A percentile compares a stretch with the other conserved stretches of the same genome.
phyloP scores from a whole-genome alignment of 1,140 invertebrate genomes.

The Zaprionus davidi region DNA sequence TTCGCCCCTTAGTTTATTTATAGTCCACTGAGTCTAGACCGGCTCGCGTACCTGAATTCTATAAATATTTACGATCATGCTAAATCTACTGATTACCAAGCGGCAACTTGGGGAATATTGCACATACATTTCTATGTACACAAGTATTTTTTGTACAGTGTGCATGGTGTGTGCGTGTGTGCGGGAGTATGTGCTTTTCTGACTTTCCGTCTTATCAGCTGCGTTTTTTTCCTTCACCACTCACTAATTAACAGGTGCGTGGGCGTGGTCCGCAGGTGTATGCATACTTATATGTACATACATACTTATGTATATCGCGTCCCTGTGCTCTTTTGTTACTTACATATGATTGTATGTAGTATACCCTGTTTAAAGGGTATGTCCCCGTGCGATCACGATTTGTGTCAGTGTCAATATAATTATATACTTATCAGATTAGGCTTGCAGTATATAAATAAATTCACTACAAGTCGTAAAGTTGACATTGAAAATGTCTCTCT shows the following conservation, averaged over 20 bases:
- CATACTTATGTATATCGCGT: constrained; percentile 27
- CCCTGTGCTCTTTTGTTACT: constrained; percentile 37
- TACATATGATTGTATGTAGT: not conserved
- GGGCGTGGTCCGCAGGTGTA: constrained; percentile 16
- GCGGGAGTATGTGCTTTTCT: not conserved
- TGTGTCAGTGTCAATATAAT: constrained; percentile 5
- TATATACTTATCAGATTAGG: constrained; percentile 3
- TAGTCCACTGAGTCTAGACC: constrained; percentile 22
- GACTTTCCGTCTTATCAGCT: constrained; percentile 54
- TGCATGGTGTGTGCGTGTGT: constrained; percentile 8
- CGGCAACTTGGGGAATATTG: constrained; percentile 18
- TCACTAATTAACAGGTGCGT: constrained; percentile 37
- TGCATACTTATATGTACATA: constrained; percentile 4
- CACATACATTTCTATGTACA: constrained; percentile 8
- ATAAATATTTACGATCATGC: constrained; percentile 45
- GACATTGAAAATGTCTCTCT: constrained; percentile 2
- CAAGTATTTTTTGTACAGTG: constrained; percentile 25
- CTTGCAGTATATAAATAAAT: not conserved
- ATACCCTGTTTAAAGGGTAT: constrained; percentile 13
- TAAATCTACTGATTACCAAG: constrained; percentile 28
- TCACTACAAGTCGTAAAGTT: not conserved
- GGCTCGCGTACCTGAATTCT: constrained; percentile 17
- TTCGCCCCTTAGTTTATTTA: constrained; percentile 29
- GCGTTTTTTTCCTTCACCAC: constrained; percentile 46
- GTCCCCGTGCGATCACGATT: not conserved